Conservation (phyloP, 2,888 invertebrate genomes). For the Calliopum simillimum region DNA sequence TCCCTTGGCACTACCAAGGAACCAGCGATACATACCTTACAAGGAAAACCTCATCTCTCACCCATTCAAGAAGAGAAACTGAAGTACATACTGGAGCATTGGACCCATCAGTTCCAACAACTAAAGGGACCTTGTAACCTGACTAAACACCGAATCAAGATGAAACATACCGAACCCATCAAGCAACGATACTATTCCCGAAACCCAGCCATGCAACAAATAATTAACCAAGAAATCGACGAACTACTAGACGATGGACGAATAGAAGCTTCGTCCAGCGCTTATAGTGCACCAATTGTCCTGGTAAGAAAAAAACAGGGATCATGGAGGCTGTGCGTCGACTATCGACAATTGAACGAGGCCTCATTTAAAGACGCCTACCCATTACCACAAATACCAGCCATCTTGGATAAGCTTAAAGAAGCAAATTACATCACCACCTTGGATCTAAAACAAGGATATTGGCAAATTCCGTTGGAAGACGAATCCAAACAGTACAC, state of each 20-base stretch:
- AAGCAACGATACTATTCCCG: conserved; percentile 10
- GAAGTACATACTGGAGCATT: no score
- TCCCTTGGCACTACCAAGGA: no score
- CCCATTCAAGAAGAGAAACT: no score
- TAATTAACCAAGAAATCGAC: conserved; percentile 5
- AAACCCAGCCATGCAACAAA: neutral
- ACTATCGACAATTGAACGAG: neutral
- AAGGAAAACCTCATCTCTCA: no score
- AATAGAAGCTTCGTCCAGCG: conserved; percentile 1
- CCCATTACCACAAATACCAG: neutral
- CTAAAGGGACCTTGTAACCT: no score
- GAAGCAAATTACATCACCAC: neutral
- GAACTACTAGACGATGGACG: neutral
- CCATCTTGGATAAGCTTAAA: neutral
- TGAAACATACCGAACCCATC: no score
- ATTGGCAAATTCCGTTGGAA: no score
- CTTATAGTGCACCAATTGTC: conserved; percentile 9
- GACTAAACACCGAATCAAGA: no score
- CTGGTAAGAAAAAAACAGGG: conserved; percentile 9
- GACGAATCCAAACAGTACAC: neutral
- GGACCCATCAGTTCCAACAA: no score
- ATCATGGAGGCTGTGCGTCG: neutral
- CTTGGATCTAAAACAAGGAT: no score
- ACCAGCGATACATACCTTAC: no score
- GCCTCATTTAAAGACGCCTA: no score